phyloP scores from a whole-genome alignment of 2,888 invertebrate genomes.

The Hartigia nigra region DNA sequence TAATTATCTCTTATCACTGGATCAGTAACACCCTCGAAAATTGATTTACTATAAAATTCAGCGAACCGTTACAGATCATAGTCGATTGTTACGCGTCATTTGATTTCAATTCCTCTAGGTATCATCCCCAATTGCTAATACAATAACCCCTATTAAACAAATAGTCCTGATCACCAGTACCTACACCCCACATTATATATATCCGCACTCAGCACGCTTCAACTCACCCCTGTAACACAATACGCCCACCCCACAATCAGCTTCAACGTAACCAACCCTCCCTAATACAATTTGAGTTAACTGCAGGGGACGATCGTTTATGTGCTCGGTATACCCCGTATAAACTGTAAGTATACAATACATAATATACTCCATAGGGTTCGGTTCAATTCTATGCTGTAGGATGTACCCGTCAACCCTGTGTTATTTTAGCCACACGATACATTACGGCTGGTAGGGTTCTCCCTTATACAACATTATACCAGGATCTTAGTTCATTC shows the following conservation, averaged over 20 bases:
- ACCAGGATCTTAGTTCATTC: background rate
- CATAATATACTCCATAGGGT: constrained; percentile 34
- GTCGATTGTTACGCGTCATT: constrained; percentile 34
- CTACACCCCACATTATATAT: background rate
- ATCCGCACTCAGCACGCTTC: constrained; percentile 1
- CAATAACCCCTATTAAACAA: constrained; percentile 46
- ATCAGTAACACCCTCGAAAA: background rate
- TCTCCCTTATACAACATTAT: constrained; percentile 3
- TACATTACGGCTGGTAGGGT: constrained; percentile 26
- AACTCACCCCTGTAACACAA: constrained; percentile 34
- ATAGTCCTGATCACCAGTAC: constrained; percentile 32
- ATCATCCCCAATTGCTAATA: constrained; percentile 29
- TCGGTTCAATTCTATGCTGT: constrained; percentile 4
- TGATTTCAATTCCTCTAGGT: constrained; percentile 37
- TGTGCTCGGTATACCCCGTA: constrained; percentile 34
- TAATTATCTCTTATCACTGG: background rate
- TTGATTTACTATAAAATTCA: background rate
- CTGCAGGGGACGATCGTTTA: constrained; percentile 53
- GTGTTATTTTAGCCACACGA: constrained; percentile 42
- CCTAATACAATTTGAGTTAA: constrained; percentile 62
- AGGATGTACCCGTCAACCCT: constrained; percentile 18
- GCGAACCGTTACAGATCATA: background rate
- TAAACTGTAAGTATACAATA: constrained; percentile 52
- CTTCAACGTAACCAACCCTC: constrained; percentile 43
- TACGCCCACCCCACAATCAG: constrained; percentile 42